Base-by-base conservation (phyloP, 1,140 invertebrate genomes). In the Cydia splendana region DNA sequence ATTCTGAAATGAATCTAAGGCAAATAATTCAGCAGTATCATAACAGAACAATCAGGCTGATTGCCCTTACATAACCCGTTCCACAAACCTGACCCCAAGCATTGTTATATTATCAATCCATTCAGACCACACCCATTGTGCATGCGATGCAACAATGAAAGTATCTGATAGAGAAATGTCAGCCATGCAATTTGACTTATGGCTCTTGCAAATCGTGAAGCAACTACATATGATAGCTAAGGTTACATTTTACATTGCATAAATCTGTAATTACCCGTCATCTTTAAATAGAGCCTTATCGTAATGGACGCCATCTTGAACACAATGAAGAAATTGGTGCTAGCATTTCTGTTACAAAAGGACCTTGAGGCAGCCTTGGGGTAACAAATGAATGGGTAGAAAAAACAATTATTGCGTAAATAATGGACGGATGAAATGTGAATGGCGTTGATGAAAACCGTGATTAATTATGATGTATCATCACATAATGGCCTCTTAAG, bases 161-260 rank as follows among this genome's bases (percentile, higher is more conserved):
- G 67, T 38, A n/a, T 53, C n/a, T 34, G 30, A 71, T 42, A 71
- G 34, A 71, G 67, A 71, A 71, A 71, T 71, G 67, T 71, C 67
- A 69, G 65, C 57, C 57, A 38, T 71, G 67, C 67, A 45, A 71
- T 71, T 71, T 71, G 67, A 71, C 67, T 71, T 38, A 71, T 71
- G 67, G 18, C 15, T 71, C 34, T 71, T 71, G 67, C 67, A 71
- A 71, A 38, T 71, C 15, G 30, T 71, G 67, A 38, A 18, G 67
- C 67, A 71, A 71, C 65, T 65, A 13, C 18, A 62, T 62, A 24
- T 62, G 65, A 30, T 24, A 65, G 20, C 20, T 65, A 5, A 65
- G 65, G 65, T n/a, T 34, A 69, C 30, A 18, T 42, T 71, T n/a
- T 34, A 69, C 30, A 18, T 42, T 71, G 30, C 30, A 71, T 1